Conservation (phyloP, 2,113 vertebrate species). For the Glaucomys volans region DNA sequence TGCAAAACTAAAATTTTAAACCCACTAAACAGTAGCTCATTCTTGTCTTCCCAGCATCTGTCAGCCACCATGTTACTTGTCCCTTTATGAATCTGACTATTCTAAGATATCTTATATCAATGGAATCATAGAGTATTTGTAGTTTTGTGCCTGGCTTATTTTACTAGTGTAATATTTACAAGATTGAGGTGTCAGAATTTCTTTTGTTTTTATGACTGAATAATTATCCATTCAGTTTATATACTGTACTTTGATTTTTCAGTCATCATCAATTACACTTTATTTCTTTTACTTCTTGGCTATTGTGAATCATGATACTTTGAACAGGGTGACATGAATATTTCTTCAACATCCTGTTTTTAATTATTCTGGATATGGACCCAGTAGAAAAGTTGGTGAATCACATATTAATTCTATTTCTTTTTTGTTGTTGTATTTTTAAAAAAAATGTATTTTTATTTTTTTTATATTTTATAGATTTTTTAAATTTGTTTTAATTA, state of each 20-base stretch:
- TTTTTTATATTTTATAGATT: no score
- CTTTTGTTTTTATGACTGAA: neutral
- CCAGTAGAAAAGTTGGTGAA: neutral
- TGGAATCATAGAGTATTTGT: neutral
- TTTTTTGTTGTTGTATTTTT: neutral
- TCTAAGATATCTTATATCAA: neutral
- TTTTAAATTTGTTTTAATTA: no score
- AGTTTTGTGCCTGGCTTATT: neutral
- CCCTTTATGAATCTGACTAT: neutral
- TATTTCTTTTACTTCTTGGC: neutral
- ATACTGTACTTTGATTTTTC: neutral
- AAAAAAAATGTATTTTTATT: no score
- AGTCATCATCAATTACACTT: neutral
- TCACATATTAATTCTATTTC: neutral
- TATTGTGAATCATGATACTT: neutral
- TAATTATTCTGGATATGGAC: neutral
- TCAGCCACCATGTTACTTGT: neutral
- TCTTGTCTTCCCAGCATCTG: neutral
- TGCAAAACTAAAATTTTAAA: neutral
- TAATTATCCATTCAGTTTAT: neutral
- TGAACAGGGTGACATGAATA: neutral
- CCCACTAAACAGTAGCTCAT: neutral
- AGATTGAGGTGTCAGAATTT: neutral
- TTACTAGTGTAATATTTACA: neutral
- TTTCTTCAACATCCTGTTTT: neutral